Evolutionary conservation across 1,140 invertebrate species (phyloP), one percentile per base, ranked within the genome.

Genomic region (Dolichoris vasculosae): DNA sequence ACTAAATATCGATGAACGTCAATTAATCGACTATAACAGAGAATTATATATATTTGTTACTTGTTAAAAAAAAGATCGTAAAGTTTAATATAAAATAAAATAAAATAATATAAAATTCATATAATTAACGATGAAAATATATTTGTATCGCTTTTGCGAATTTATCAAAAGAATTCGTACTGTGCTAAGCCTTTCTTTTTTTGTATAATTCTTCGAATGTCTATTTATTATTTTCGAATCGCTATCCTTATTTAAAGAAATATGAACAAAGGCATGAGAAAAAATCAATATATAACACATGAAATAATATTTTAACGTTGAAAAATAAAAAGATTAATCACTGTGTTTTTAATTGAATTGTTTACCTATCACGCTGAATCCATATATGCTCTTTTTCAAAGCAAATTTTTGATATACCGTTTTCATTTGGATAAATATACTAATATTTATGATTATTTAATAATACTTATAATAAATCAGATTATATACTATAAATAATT

Each of bases 31-130:
- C 6, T 73, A 51, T 81, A 81, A 64, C 48, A 81, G 71, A 87
- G 32, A 48, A 83, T 85, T 83, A 59, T 71, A 84, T 77, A 76
- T 73, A 75, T 83, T 83, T 87, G 81, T 87, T 87, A 83, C 46
- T 87, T 87, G 77, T 86, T 87, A 46, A 86, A 67, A 63, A n/a
- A 51, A 82, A 64, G 15, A 73, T 86, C 81, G 55, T 32, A 13
- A 43, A 81, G 30, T 84, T 82, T 82, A 51, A 84, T 76, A 73
- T 82, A 83, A 84, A 86, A 48, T 83, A 83, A 84, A 86, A 48
- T 83, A 80, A 85, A 75, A 46, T 84, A 84, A 78, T 79, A 81
- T 77, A 77, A 77, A 59, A 77, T 82, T 75, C 55, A 51, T 83
- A n/a, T 63, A 80, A 73, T 77, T 55, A 75, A 35, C 38, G 20